Base-by-base conservation (phyloP, 2,113 vertebrate genomes). In the Heteronetta atricapilla region DNA sequence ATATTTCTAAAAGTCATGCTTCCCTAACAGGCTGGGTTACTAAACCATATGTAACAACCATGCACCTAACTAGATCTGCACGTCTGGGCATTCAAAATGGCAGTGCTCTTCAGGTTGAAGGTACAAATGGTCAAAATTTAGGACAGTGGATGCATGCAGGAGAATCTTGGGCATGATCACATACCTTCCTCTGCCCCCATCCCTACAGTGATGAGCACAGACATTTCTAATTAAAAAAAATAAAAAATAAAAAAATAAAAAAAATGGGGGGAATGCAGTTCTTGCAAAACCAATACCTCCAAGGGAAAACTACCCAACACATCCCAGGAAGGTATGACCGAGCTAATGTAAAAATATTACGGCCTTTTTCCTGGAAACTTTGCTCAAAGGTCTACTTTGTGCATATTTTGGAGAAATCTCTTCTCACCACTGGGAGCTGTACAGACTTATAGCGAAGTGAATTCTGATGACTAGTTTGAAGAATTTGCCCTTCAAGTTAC, bases 1-100 rank as follows among this genome's bases (percentile, higher is more conserved):
- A 5, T 38, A 33, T 6, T 33, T 91, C 73, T 46, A 50, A 53
- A 73, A 86, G 69, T 31, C 34, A 28, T 7, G 4, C 5, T 58
- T 9, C 26, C 60, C 29, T 69, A 2, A 11, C 59, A 56, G 29
- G 53, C 18, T 52, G 38, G 38, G 16, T 33, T 23, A 87, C 33
- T 44, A 58, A 76, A 56, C 26, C 42, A 19, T 2, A 44, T 0
- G 0, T 48, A 63, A 6, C 13, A 34, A 34, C 40, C 33, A 33
- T 3, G 5, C 26, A 48, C 22, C 63, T 8, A 16, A 26, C 31
- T 50, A 1, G 2, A 23, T 11, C 31, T 2, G 0, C 26, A 80
- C 36, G 72, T 36, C n/a, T 59, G 25, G 55, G 44, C n/a, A 70
- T 36, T 50, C 40, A 77, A 50, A 91, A 53, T 6, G 19, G 7